phyloP scores from a whole-genome alignment of 1,140 invertebrate genomes.

The Drosophila murphyi region DNA sequence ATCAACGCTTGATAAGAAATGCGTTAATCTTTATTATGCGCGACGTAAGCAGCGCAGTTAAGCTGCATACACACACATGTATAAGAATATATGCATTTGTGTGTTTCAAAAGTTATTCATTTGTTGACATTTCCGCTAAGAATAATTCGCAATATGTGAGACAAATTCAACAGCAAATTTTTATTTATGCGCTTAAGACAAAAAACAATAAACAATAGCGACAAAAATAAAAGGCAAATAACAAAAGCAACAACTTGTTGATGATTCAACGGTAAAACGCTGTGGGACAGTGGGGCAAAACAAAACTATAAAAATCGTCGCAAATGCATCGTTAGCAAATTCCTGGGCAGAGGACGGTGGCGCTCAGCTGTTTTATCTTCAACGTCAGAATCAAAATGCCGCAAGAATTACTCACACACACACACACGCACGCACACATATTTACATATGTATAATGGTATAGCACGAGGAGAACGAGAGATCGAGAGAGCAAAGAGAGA shows the following conservation, averaged over 20 bases:
- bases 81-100: conserved; percentile 7
- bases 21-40: conserved; percentile 79
- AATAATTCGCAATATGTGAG: conserved; percentile 56
- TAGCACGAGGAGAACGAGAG: conserved; percentile 9
- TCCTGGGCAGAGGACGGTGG: conserved; percentile 30
- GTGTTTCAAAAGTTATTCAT: conserved; percentile 47
- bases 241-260: conserved; percentile 63
- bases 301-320: conserved; percentile 29
- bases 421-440: not conserved
- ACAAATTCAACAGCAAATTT: conserved; percentile 50
- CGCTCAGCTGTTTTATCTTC: conserved; percentile 43
- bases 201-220: conserved; percentile 47
- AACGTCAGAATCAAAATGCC: conserved; percentile 32
- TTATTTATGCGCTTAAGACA: conserved; percentile 71
- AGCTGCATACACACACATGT: conserved; percentile 42
- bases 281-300: conserved; percentile 34
- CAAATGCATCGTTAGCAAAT: conserved; percentile 41
- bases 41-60: conserved; percentile 56
- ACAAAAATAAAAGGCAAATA: conserved; percentile 30
- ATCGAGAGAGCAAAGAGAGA: conserved; percentile 2
- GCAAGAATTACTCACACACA: conserved; percentile 38
- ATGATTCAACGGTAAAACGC: conserved; percentile 56
- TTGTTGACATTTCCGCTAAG: conserved; percentile 67
- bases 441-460: not conserved
- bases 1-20: conserved; percentile 80